Base-by-base conservation (phyloP, 1,140 invertebrate species). In the Drosophila tani region DNA sequence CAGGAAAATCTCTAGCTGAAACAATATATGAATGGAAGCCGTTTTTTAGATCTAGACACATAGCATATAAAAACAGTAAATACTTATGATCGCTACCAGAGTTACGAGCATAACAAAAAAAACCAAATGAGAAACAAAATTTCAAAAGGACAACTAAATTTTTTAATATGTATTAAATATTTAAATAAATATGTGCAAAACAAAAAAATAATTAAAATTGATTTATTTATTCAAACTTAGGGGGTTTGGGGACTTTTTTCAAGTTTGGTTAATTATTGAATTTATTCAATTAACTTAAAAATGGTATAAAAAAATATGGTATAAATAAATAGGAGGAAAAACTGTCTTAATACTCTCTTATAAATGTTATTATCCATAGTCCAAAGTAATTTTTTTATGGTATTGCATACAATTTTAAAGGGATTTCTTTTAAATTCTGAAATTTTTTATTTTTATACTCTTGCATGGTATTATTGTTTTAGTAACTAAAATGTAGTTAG, bases 111-210 rank as follows among this genome's bases (percentile, higher is more conserved):
- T 78, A 55, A 58, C 40, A 74, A 70, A 17, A 32, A 19, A 53
- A 55, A 55, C 51, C 60, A 47, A 71, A 73, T 50, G 47, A 58
- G 51, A 70, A 85, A 83, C 62, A 74, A 69, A 38, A 47, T 51
- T 21, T 12, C 38, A 74, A 67, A 65, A 67, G 59, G 67, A 74
- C 68, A 81, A 81, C 68, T 81, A 85, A 60, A 87, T 87, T 86
- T 86, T 86, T 87, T 86, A 86, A 80, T 86, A 86, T 87, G 75
- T 82, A 86, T 73, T 76, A 86, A 82, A 79, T 79, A 87, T 82
- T 87, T 76, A 76, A 86, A 86, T 86, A 86, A 87, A 86, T 87
- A 86, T 76, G 83, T 86, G 82, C 82, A 82, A 81, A 55, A 70
- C 69, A 58, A 70, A 70, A 64, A 68, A 68, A 47, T 67, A 71